phyloP scores from a whole-genome alignment of 1,140 invertebrate species.

The Homarus americanus region DNA sequence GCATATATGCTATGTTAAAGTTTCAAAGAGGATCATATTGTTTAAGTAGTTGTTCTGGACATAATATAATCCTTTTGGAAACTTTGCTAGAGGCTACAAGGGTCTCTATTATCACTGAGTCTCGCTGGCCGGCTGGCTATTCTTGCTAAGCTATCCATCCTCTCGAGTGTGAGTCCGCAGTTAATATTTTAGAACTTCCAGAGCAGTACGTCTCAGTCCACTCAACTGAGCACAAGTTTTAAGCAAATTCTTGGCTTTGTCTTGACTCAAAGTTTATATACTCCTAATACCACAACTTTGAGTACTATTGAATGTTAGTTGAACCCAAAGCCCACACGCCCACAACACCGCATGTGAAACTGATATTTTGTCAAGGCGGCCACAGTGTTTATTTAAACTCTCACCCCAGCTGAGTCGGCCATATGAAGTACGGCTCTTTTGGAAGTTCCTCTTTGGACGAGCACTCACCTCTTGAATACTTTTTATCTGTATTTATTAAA shows the following conservation, averaged over 20 bases:
- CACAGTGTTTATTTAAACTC: neutral
- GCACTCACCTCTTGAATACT: neutral
- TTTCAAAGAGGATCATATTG: constrained; percentile 12
- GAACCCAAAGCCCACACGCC: too few relatives aligned
- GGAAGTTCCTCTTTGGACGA: neutral
- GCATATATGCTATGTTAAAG: neutral
- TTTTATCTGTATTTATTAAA: neutral
- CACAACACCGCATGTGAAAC: neutral
- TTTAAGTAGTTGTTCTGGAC: neutral
- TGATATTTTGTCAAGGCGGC: neutral
- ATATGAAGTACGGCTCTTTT: neutral
- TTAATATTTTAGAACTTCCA: neutral
- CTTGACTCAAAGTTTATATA: neutral
- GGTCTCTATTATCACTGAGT: neutral
- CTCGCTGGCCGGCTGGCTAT: constrained; percentile 2
- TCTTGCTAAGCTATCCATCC: neutral
- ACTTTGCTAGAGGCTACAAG: neutral
- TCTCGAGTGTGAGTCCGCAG: neutral
- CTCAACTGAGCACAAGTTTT: neutral
- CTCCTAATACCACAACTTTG: too few relatives aligned
- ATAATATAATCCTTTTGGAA: neutral
- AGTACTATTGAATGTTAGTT: neutral
- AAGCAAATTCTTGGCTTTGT: neutral
- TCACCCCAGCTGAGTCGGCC: neutral
- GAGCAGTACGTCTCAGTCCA: neutral